These are phyloP conservation scores for Lanius ludovicianus DNA, from an alignment of 2,113 vertebrate genomes.

Conservation along the genomic window DNA sequence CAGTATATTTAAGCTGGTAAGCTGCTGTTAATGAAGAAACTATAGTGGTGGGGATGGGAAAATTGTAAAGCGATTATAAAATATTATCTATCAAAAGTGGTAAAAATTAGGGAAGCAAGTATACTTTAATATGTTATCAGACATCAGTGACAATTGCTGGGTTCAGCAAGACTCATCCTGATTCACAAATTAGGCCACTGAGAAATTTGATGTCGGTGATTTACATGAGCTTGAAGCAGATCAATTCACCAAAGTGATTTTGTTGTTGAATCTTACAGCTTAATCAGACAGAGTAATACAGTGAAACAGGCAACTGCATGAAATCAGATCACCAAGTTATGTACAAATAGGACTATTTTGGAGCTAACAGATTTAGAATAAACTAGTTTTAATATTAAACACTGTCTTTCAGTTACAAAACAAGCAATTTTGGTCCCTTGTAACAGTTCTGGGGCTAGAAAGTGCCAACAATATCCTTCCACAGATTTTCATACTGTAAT, in stretches of 20 bases:
- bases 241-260: not conserved
- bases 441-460: not conserved
- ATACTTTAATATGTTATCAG: not conserved
- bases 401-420: not conserved
- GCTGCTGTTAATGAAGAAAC: not conserved
- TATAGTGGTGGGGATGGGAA: not conserved
- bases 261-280: not conserved
- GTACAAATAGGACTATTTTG: not conserved
- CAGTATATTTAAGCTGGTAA: not conserved
- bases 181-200: slow-evolving; percentile 2
- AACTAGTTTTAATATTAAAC: not conserved
- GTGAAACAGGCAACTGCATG: not conserved
- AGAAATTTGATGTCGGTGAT: not conserved
- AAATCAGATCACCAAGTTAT: not conserved
- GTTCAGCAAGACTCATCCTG: slow-evolving; percentile 41
- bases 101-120: slow-evolving; percentile 6
- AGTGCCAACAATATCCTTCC: not conserved
- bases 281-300: not conserved
- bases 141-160: not conserved
- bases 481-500: not conserved
- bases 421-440: not conserved
- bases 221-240: not conserved
- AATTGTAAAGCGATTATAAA: not conserved
- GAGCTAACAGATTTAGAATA: not conserved
- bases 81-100: not conserved